Percentiles rank a stretch among this genome's conserved stretches.
Conservation (phyloP, 2,113 vertebrate species). For the Hyperoodon ampullatus region DNA sequence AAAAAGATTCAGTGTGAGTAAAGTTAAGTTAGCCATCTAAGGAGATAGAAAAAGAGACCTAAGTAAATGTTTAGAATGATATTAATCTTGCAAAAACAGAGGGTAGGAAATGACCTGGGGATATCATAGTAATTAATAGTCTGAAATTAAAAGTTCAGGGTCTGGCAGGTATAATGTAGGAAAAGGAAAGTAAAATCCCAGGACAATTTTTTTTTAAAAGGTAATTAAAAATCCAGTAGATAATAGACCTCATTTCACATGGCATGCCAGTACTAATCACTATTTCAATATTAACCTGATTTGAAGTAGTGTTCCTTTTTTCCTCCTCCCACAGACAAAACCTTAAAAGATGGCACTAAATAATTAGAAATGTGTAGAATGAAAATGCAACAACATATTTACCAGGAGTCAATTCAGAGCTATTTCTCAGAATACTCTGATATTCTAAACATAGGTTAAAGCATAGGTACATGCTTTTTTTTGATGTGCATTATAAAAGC, state of each 20-base stretch:
- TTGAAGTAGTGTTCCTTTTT: conserved; percentile 44
- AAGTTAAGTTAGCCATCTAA: conserved; percentile 44
- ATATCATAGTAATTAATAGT: conserved; percentile 73
- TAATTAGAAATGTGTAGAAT: conserved; percentile 5
- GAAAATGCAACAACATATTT: not conserved
- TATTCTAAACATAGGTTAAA: not conserved
- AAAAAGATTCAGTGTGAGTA: conserved; percentile 28
- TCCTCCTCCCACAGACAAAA: not conserved
- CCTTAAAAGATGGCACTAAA: not conserved
- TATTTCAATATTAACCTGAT: conserved; percentile 49
- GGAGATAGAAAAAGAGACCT: not conserved
- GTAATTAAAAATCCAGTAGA: conserved; percentile 79
- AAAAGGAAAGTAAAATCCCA: conserved; percentile 72
- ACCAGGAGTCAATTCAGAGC: not conserved
- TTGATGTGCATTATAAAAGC: not conserved
- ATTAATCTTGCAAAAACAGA: conserved; percentile 51
- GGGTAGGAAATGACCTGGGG: conserved; percentile 58
- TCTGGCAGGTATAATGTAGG: conserved; percentile 69
- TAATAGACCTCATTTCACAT: conserved; percentile 60
- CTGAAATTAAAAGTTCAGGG: conserved; percentile 76
- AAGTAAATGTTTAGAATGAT: conserved; percentile 70
- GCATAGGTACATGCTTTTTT: not conserved
- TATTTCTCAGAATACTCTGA: not conserved
- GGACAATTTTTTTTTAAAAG: conserved; percentile 22
- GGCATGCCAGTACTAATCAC: conserved; percentile 23